Conservation (phyloP, 2,888 invertebrate genomes). For the Branchinecta sandiegonensis region DNA sequence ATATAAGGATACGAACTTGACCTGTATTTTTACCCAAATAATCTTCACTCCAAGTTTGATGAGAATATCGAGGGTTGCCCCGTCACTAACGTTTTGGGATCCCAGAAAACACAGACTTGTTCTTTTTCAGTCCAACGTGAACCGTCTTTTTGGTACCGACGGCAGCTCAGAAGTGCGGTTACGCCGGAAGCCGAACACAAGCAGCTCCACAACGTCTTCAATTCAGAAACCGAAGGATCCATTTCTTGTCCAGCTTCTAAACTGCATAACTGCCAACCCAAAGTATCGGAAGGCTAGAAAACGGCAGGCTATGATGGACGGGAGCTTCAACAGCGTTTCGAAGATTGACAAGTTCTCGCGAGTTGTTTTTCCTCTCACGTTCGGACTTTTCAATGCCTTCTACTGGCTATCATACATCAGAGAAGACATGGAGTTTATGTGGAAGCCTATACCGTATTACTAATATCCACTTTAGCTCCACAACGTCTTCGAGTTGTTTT, state of each 20-base stretch:
- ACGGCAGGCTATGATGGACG: constrained; percentile 49
- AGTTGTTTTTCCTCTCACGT: constrained; percentile 68
- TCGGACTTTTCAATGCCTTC: constrained; percentile 65
- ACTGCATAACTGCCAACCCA: constrained; percentile 45
- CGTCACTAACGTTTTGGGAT: too few relatives aligned
- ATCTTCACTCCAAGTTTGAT: too few relatives aligned
- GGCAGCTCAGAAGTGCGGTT: background rate
- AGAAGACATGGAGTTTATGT: constrained; percentile 46
- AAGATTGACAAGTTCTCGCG: constrained; percentile 67
- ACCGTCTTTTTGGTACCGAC: too few relatives aligned
- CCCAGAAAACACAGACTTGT: too few relatives aligned
- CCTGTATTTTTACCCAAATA: too few relatives aligned
- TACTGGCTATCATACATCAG: constrained; percentile 79
- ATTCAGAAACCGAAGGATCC: constrained; percentile 55
- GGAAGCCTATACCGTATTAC: constrained; percentile 19
- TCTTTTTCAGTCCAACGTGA: too few relatives aligned
- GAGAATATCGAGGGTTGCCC: too few relatives aligned
- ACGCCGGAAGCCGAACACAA: background rate
- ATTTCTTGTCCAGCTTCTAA: constrained; percentile 59
- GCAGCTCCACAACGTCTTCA: background rate
- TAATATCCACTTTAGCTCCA: too few relatives aligned
- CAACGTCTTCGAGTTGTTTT: constrained; percentile 64
- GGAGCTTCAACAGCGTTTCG: constrained; percentile 69
- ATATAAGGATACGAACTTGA: too few relatives aligned
- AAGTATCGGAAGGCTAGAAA: constrained; percentile 47